Conservation (phyloP, 2,113 vertebrate genomes). For the Oreochromis niloticus region DNA sequence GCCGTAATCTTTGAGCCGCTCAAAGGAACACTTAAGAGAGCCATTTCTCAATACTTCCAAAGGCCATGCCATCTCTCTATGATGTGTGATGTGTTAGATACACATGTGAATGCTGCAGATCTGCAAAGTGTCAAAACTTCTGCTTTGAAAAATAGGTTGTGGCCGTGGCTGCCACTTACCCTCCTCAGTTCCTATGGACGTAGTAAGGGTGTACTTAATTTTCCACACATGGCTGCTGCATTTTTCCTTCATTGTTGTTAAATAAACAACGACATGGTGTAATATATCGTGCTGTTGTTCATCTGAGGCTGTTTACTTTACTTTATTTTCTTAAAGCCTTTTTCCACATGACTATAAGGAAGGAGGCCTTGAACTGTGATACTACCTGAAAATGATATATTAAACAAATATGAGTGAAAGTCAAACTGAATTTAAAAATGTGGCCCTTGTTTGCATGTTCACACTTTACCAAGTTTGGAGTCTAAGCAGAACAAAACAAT, state of each 20-base stretch:
- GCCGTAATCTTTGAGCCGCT: background rate
- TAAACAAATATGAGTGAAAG: background rate
- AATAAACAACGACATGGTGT: background rate
- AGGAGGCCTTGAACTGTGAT: background rate
- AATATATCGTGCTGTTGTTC: background rate
- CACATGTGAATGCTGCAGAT: background rate
- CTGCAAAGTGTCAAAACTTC: background rate
- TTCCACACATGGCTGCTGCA: background rate
- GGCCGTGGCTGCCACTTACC: background rate
- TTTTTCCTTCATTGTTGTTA: background rate
- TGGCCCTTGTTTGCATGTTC: background rate
- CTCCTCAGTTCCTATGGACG: background rate
- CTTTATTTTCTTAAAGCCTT: background rate
- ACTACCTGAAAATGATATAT: background rate
- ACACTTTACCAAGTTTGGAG: background rate
- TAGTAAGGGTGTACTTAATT: background rate
- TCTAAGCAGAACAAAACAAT: background rate
- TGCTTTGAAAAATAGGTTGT: background rate
- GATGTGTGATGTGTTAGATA: background rate
- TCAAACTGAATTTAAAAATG: background rate
- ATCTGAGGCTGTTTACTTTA: background rate
- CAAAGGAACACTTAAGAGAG: background rate
- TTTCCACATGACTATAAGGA: background rate
- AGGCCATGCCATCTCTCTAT: accelerated
- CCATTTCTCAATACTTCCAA: background rate